Percentiles rank a stretch among this genome's conserved stretches.
phyloP scores from a whole-genome alignment of 2,888 invertebrate genomes.

The Formica aserva region DNA sequence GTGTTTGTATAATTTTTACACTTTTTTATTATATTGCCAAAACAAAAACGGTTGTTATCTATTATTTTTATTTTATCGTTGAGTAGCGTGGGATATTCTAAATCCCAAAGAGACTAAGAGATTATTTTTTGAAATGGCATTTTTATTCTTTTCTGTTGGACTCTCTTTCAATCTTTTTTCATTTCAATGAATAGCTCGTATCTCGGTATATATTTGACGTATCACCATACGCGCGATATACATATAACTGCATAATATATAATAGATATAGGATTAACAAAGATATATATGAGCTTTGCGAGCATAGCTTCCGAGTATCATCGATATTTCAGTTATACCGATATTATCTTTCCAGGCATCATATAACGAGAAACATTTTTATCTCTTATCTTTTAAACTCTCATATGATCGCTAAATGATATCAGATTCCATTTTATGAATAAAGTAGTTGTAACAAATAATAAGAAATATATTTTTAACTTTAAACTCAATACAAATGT shows the following conservation, averaged over 20 bases:
- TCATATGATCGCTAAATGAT: neutral
- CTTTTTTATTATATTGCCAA: neutral
- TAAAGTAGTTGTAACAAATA: conserved; percentile 1
- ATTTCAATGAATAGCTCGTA: conserved; percentile 18
- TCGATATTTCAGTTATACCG: neutral
- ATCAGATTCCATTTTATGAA: conserved; percentile 14
- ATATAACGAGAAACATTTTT: conserved; percentile 35
- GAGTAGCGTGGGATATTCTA: conserved; percentile 12
- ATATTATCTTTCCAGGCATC: neutral
- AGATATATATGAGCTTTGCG: neutral
- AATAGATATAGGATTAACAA: neutral
- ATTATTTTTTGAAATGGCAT: conserved; percentile 39
- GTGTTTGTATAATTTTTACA: neutral
- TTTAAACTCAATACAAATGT: conserved; percentile 11
- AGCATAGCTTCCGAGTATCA: neutral
- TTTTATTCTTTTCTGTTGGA: conserved; percentile 33
- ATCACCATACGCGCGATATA: neutral
- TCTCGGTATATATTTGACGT: neutral
- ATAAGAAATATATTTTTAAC: conserved; percentile 9
- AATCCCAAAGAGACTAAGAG: neutral
- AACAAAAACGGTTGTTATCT: conserved; percentile 1
- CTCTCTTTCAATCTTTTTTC: conserved; percentile 27
- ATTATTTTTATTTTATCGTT: conserved; percentile 38
- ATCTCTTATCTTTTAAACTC: neutral
- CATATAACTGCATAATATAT: conserved; percentile 3